Evolutionary conservation across 2,797 vertebrate species (phyloP).

Genomic region (Parauchenoglanis punctatus): DNA sequence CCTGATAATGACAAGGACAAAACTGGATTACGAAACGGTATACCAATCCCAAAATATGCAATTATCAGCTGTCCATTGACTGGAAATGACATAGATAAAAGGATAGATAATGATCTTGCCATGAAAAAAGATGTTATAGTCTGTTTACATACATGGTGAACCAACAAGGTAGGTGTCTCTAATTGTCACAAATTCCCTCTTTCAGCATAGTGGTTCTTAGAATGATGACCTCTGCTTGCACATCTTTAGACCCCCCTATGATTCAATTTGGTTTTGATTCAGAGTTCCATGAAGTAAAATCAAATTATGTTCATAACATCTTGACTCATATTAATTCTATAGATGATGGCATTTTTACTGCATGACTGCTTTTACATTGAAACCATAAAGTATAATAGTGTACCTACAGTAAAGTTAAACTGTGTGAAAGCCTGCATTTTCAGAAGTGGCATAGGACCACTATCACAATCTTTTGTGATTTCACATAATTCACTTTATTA

Average conservation of each 20-base stretch:
- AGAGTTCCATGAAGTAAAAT: background rate
- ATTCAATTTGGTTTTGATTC: background rate
- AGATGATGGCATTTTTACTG: background rate
- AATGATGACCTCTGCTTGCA: background rate
- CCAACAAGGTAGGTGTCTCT: background rate
- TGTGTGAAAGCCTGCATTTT: background rate
- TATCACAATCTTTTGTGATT: background rate
- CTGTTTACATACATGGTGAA: background rate
- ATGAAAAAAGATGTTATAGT: background rate
- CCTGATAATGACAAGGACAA: constrained; percentile 20
- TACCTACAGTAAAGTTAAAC: background rate
- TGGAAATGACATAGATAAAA: background rate
- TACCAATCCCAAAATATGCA: background rate
- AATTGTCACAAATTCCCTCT: background rate
- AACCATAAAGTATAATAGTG: background rate
- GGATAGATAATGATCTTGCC: background rate
- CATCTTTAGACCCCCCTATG: background rate
- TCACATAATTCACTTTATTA: background rate
- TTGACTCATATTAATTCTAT: background rate
- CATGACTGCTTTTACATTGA: background rate
- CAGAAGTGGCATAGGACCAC: background rate
- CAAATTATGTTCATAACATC: background rate
- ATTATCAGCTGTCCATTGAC: background rate
- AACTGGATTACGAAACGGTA: background rate
- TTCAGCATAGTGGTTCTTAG: background rate